These are phyloP conservation scores for Drosophila teissieri DNA, from an alignment of 1,140 invertebrate species.

Conservation along the genomic window DNA sequence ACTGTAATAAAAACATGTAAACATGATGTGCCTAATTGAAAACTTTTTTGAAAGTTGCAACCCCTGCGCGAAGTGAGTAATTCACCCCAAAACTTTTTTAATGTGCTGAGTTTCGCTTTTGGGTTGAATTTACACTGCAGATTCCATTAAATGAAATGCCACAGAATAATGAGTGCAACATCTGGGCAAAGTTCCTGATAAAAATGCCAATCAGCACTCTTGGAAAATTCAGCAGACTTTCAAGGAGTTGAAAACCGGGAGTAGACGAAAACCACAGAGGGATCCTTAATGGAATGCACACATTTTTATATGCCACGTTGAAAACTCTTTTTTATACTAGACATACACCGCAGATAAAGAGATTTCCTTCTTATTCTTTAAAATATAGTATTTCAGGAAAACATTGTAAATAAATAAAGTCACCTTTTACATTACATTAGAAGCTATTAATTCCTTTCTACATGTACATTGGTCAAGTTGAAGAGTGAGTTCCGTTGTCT, in stretches of 20 bases:
- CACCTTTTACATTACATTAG: too few species aligned
- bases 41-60: conserved; percentile 5
- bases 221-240: conserved; percentile 18
- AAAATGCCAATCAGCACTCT: conserved; percentile 8
- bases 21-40: conserved; percentile 61
- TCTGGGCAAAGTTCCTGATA: conserved; percentile 12
- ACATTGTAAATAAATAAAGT: too few species aligned
- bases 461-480: too few species aligned
- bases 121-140: background rate
- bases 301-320: background rate
- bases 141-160: conserved; percentile 3
- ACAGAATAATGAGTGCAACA: conserved; percentile 15
- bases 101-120: conserved; percentile 8
- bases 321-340: background rate
- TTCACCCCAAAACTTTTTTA: conserved; percentile 51
- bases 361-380: too few species aligned
- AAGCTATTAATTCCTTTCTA: too few species aligned
- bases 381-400: too few species aligned
- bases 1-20: conserved; percentile 66
- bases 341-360: background rate
- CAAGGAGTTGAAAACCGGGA: background rate
- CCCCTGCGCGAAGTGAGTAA: conserved; percentile 39
- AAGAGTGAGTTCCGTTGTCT: too few species aligned
- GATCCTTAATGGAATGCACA: background rate
- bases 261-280: background rate